A percentile compares a stretch with the other conserved stretches of the same genome.
Conservation (phyloP, 2,888 invertebrate species). For the Pollenia amentaria region DNA sequence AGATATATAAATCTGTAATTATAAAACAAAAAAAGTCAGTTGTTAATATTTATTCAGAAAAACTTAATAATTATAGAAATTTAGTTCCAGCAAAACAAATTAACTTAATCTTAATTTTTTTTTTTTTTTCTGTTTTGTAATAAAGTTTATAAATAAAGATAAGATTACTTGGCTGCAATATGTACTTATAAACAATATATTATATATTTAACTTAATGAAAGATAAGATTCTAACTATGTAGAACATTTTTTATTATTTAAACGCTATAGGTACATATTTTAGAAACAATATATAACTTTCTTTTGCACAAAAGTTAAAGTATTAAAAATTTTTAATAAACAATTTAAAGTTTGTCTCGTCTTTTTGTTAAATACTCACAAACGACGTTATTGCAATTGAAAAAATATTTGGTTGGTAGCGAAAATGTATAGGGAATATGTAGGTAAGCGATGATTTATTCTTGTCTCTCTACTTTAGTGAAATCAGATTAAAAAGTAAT, state of each 20-base stretch:
- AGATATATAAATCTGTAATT: constrained; percentile 34
- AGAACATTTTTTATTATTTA: not conserved
- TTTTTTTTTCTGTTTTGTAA: no score
- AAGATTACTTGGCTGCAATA: not conserved
- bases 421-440: no score
- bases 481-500: no score
- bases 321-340: no score
- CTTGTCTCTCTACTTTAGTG: no score
- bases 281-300: not conserved
- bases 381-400: not conserved
- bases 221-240: constrained; percentile 38
- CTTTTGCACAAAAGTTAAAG: not conserved
- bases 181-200: not conserved
- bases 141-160: not conserved
- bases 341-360: no score
- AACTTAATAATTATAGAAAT: no score
- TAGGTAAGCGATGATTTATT: no score
- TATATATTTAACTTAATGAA: not conserved
- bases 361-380: not conserved
- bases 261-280: not conserved
- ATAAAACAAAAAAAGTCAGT: not conserved
- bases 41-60: not conserved
- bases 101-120: no score
- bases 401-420: no score
- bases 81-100: not conserved